Conservation (phyloP, 2,797 vertebrate species). For the Argya squamiceps region DNA sequence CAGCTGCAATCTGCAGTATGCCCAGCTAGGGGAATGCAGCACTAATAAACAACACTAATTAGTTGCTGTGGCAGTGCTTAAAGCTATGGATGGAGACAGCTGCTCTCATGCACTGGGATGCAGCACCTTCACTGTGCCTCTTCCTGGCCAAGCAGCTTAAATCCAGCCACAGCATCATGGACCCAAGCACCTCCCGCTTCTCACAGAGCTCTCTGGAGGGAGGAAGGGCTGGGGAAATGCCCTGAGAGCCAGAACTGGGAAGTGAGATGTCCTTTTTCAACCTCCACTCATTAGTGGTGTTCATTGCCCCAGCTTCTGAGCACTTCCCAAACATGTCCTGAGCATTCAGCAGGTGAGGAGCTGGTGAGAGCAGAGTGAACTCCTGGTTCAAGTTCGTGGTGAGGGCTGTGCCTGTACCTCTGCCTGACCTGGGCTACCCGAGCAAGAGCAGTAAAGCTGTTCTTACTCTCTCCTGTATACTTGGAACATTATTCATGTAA, state of each 20-base stretch:
- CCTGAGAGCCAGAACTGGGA: background rate
- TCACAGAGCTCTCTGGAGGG: background rate
- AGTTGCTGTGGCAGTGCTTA: background rate
- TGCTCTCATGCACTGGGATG: background rate
- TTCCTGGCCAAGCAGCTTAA: background rate
- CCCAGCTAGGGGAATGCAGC: background rate
- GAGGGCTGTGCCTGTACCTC: background rate
- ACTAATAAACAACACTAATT: background rate
- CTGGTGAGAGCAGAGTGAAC: background rate
- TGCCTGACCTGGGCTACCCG: background rate
- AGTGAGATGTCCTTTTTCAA: background rate
- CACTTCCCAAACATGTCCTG: background rate
- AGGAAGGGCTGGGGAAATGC: background rate
- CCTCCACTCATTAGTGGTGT: background rate
- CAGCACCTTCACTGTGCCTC: accelerated
- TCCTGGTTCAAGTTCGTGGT: background rate
- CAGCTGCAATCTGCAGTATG: background rate
- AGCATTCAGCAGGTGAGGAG: background rate
- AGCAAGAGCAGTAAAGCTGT: background rate
- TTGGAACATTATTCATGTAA: background rate
- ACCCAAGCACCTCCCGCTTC: accelerated
- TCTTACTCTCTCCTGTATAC: background rate
- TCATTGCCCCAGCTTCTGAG: background rate
- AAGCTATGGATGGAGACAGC: background rate
- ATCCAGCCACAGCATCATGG: accelerated